Evolutionary conservation across 1,140 invertebrate genomes (phyloP), one percentile per base, ranked within the genome.

Genomic region (Polyergus mexicanus): DNA sequence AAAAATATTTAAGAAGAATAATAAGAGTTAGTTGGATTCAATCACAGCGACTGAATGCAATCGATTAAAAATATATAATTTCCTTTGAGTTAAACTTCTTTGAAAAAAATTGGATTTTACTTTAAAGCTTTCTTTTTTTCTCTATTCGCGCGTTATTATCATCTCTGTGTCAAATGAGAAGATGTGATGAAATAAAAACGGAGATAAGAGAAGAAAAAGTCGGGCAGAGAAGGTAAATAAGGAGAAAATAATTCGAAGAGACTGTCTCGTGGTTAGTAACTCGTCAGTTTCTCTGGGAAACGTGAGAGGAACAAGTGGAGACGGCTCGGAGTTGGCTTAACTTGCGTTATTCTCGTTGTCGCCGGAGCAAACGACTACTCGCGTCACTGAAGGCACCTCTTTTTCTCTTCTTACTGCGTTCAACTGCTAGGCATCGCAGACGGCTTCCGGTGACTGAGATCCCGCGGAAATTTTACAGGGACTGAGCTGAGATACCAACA

Each of bases 301-400:
- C 16, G 63, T 35, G 19, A 63, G 68, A 35, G 25, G n/a, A 6
- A 38, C 16, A 19, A 77, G 65, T 8, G 38, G 60, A 56, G 54
- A 68, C 19, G 60, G 69, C 69, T 87, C 25, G 72, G 65, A 85
- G 76, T 65, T 88, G 80, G 86, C 51, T 90, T 71, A 81, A 87
- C 69, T 78, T 66, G 47, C 63, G 81, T 86, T 90, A 90, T 76
- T 88, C 77, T 90, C 77, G 35, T 88, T 84, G 77, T 44, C 51
- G 71, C n/a, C 72, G 74, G 86, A 68, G 81, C 76, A 86, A 88
- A 90, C 77, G 81, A 83, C 76, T 81, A 72, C 69, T 78, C 65
- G 60, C 77, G 78, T 90, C 88, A 85, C 83, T 71, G 71, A 47
- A 68, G 65, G 74, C 65, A 63, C 35, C 32, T 60, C 68, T 74